Conservation (phyloP, 2,797 vertebrate genomes). For the Eutrigla gurnardus region DNA sequence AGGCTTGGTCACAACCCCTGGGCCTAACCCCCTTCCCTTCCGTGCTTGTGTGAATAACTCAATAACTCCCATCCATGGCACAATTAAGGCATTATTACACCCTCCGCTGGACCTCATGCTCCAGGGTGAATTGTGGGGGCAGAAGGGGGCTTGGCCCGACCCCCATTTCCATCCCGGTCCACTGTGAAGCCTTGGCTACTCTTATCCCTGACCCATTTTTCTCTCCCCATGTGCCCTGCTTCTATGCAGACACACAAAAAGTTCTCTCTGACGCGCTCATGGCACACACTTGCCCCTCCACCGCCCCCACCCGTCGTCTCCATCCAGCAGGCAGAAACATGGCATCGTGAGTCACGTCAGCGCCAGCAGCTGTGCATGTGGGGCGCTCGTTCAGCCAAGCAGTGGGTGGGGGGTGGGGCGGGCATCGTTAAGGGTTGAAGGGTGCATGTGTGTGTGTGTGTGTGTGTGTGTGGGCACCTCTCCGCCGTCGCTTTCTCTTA, state of each 20-base stretch:
- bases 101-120: constrained; percentile 71
- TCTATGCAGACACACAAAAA: constrained; percentile 54
- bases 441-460: constrained; percentile 8
- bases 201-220: constrained; percentile 80
- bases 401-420: constrained; percentile 45
- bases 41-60: constrained; percentile 79
- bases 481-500: constrained; percentile 59
- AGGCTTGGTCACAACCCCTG: constrained; percentile 71
- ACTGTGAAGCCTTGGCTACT: constrained; percentile 69
- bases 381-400: constrained; percentile 68
- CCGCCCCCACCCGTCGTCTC: constrained; percentile 34
- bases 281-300: neutral
- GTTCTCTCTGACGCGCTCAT: constrained; percentile 19
- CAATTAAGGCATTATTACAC: constrained; percentile 85
- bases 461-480: constrained; percentile 54
- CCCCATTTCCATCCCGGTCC: constrained; percentile 42
- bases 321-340: constrained; percentile 69
- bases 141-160: constrained; percentile 45
- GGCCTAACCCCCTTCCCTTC: constrained; percentile 37
- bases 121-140: constrained; percentile 62
- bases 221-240: constrained; percentile 53
- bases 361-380: constrained; percentile 82
- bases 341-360: constrained; percentile 76
- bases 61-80: constrained; percentile 69
- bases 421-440: constrained; percentile 53